Conservation (phyloP, 2,797 vertebrate genomes). For the Sphaeramia orbicularis region DNA sequence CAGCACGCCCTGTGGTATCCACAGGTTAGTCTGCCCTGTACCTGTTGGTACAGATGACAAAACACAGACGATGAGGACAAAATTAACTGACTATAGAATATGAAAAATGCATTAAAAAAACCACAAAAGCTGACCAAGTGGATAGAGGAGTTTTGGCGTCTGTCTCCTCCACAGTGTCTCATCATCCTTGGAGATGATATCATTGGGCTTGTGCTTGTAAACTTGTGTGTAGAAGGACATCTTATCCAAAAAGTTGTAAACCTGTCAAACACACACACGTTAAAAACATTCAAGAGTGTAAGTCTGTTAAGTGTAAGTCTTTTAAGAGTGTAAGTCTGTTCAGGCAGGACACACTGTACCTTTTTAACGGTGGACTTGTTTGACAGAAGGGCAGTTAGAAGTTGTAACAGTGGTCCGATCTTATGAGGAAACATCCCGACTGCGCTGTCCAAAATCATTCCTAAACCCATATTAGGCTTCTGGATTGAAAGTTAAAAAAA, state of each 20-base stretch:
- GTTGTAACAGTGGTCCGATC: constrained; percentile 92
- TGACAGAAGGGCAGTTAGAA: constrained; percentile 93
- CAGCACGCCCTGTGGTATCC: constrained; percentile 93
- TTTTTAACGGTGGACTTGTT: constrained; percentile 97
- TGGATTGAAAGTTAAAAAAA: constrained; percentile 65
- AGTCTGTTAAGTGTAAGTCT: neutral
- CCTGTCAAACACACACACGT: constrained; percentile 78
- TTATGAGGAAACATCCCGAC: constrained; percentile 96
- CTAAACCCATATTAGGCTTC: constrained; percentile 94
- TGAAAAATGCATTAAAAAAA: neutral
- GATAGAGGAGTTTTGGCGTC: constrained; percentile 93
- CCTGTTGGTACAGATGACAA: constrained; percentile 73
- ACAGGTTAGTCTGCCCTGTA: constrained; percentile 93
- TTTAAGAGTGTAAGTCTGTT: neutral
- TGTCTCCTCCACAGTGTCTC: constrained; percentile 95
- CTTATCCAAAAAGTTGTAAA: constrained; percentile 97
- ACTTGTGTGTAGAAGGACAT: constrained; percentile 97
- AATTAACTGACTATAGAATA: neutral
- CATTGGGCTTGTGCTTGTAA: constrained; percentile 93
- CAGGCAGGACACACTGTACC: constrained; percentile 74
- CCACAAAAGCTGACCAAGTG: constrained; percentile 87
- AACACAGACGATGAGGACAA: neutral
- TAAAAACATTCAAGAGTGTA: neutral
- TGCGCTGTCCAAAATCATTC: constrained; percentile 95
- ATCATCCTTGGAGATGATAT: constrained; percentile 93